Base-by-base conservation (phyloP, 2,888 invertebrate genomes). In the Chromoteleia sp. region DNA sequence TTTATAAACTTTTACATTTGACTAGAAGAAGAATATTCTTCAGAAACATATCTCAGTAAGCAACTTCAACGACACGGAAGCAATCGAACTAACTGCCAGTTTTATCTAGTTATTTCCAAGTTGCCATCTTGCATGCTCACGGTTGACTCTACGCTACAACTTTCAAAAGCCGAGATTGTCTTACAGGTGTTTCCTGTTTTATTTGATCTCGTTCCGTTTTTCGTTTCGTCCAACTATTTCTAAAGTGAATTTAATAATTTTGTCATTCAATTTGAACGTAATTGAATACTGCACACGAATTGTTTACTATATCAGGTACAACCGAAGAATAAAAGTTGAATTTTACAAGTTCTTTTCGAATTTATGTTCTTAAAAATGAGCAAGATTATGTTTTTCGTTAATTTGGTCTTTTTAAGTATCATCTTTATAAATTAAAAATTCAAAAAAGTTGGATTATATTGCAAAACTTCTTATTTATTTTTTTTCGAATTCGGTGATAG, bases 81-180 rank as follows among this genome's bases (percentile, higher is more conserved):
- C 63, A 75, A 65, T 75, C 63, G 65, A 56, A 65, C 65, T 65
- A 65, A 75, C 65, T 65, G 74, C 48, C 48, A 65, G 65, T 65
- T 65, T 67, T 65, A 58, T 75, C 39, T n/a, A 67, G 52, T 59
- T 56, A 68, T 56, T 56, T 45, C 56, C 33, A 68, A 68, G 48
- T 58, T 70, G 58, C 48, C 58, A 70, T 58, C 58, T 48, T 70
- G 48, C 70, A 8, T 58, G 48, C 39, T 70, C 48, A 48, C 33
- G 29, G 36, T 70, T 70, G 58, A 70, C 48, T 45, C 25, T 25
- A 45, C 19, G 6, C 54, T 43, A 41, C 21, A 68, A 58, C 17
- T 70, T 70, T 58, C 43, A 68, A 45, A 48, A 45, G 48, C 36
- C 12, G 14, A 48, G 15, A 70, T 45, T 52, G 68, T 45, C 21